Percentiles rank a stretch among this genome's conserved stretches.
These are phyloP conservation scores for Drosophila sordidapex DNA, from an alignment of 2,888 invertebrate genomes.

Conservation along the genomic window DNA sequence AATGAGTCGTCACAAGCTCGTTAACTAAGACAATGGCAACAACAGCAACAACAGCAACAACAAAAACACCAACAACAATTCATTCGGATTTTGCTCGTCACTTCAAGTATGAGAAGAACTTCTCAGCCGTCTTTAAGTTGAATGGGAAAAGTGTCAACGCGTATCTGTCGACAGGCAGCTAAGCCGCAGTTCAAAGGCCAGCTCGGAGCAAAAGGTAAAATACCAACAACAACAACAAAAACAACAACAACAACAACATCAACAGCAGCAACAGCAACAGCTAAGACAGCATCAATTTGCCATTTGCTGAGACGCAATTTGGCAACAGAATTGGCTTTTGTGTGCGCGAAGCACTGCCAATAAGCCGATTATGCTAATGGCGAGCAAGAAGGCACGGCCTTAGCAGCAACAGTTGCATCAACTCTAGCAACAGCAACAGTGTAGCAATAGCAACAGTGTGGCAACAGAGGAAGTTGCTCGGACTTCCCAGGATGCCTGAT, in stretches of 20 bases:
- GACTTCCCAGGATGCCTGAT: not conserved
- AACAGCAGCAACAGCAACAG: conserved; percentile 7
- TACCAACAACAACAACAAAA: conserved; percentile 10
- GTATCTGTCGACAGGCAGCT: conserved; percentile 22
- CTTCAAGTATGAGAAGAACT: conserved; percentile 17
- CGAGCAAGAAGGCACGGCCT: conserved; percentile 49
- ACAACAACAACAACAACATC: not conserved
- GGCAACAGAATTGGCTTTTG: conserved; percentile 48
- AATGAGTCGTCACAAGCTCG: conserved; percentile 70
- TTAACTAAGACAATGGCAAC: conserved; percentile 38
- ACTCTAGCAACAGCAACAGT: conserved; percentile 13
- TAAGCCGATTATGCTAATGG: conserved; percentile 63
- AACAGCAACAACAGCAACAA: conserved; percentile 12
- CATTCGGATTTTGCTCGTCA: conserved; percentile 20
- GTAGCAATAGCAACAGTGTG: conserved; percentile 22
- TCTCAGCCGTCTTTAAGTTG: conserved; percentile 10
- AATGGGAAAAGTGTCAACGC: conserved; percentile 12
- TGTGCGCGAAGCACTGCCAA: conserved; percentile 42
- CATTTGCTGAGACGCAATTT: conserved; percentile 45
- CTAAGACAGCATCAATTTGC: conserved; percentile 26
- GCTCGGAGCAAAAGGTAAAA: conserved; percentile 32
- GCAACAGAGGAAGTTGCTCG: conserved; percentile 38
- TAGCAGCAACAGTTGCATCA: conserved; percentile 21
- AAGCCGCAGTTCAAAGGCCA: conserved; percentile 38
- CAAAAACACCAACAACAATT: conserved; percentile 2